Evolutionary conservation across 2,113 vertebrate species (phyloP), one percentile per base, ranked within the genome.

Genomic region (Paedocypris sp.): DNA sequence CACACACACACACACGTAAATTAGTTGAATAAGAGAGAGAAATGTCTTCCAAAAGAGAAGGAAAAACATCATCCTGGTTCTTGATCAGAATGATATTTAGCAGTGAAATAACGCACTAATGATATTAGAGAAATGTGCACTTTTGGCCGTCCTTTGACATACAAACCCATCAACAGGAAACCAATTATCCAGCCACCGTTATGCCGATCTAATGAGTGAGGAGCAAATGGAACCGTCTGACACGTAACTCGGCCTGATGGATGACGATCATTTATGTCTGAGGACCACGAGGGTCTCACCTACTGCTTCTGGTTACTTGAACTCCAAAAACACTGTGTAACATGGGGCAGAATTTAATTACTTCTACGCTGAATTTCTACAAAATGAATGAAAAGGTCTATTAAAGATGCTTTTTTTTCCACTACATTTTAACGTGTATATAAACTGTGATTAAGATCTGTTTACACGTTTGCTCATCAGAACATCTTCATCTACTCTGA

Each of bases 181-280:
- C 23, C 4, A 48, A 60, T 53, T 45, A 58, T 48, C 16, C 13
- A 19, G 18, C 16, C 3, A 49, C 33, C 16, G 45, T 48, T 16
- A 42, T 49, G 18, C 38, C 15, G 13, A 49, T 18, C n/a, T 50
- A 41, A 58, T 33, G 29, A 60, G 26, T 45, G 38, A 53, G 16
- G 19, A 38, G 12, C 31, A 36, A 64, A 45, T 31, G 25, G 11
- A 39, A 59, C 15, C 19, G 45, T 26, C 36, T 50, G 33, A 65
- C 62, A 42, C 19, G n/a, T 49, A 35, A 57, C 15, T 39, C 25
- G 22, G 18, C 3, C 28, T 39, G 62, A 65, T 20, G 49, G 32
- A 65, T 57, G 52, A 48, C 15, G 43, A 39, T 58, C 11, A 42
- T 65, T 50, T 22, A 41, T 58, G n/a, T 65, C 25, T 41, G 25